Conservation (phyloP, 2,113 vertebrate genomes). For the Chaetodon trifascialis region DNA sequence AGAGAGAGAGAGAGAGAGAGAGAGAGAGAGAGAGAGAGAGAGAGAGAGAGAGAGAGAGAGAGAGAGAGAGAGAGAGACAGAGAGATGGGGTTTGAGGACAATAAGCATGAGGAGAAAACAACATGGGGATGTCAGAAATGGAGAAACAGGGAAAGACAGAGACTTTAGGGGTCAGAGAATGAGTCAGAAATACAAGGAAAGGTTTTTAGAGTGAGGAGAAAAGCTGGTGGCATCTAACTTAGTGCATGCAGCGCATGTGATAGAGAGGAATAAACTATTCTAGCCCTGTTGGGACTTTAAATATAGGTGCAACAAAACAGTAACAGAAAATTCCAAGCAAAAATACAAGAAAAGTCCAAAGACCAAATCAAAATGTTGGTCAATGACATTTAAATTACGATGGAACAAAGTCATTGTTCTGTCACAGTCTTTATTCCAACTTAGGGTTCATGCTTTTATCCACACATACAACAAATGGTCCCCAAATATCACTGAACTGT, state of each 20-base stretch:
- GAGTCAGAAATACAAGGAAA: conserved; percentile 61
- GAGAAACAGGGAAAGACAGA: conserved; percentile 68
- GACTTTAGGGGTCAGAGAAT: conserved; percentile 64
- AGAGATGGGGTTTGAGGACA: conserved; percentile 61
- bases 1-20: conserved; percentile 26
- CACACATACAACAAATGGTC: neutral
- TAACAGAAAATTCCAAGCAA: neutral
- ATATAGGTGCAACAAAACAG: neutral
- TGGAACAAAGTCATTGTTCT: neutral
- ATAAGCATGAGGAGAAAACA: conserved; percentile 64
- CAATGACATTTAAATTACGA: neutral
- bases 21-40: conserved; percentile 44
- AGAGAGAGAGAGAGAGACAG: conserved; percentile 43
- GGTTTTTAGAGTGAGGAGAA: conserved; percentile 39
- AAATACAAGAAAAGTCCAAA: conserved; percentile 2
- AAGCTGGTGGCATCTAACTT: conserved; percentile 45
- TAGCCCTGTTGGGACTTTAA: neutral
- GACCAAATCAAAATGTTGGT: neutral
- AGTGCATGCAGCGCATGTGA: neutral
- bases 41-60: conserved; percentile 45
- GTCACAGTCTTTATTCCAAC: neutral
- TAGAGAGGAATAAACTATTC: neutral
- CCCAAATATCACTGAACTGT: neutral
- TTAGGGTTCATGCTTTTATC: neutral
- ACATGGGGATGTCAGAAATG: conserved; percentile 68